Base-by-base conservation (phyloP, 2,797 vertebrate species). In the Galaxias olidus region DNA sequence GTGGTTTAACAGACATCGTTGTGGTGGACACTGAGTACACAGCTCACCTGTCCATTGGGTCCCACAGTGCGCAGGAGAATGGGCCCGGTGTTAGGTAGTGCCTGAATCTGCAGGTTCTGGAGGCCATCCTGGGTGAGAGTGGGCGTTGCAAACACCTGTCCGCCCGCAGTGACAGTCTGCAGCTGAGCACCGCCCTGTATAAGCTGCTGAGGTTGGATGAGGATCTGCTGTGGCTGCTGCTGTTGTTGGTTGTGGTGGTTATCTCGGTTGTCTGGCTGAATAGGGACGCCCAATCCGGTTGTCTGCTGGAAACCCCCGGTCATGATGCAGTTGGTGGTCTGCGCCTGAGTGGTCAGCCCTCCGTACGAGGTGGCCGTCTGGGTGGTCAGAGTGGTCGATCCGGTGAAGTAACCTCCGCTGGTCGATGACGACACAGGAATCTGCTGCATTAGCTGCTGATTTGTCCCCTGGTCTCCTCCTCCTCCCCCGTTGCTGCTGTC, bases 61-160 rank as follows among this genome's bases (percentile, higher is more conserved):
- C 94, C 94, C 30, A 98, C 90, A 0, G 97, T 97, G 68, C 96
- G 95, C 84, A 99, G 92, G 68, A 98, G 89, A 83, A 98, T 95
- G 52, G 96, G 93, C 12, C 94, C 92, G 0, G 95, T 88, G 76
- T 96, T 98, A 62, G 95, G 93, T 80, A 98, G 89, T 11, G 94
- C 84, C 50, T 95, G 94, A 74, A 99, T 90, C 72, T 93, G 95
- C 73, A 98, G 87, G 49, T 96, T 94, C 57, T 99, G 97, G 77
- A 98, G 84, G 57, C 94, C 93, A 61, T 99, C 97, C 71, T 97
- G 96, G 65, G 93, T 92, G 68, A 98, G 93, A 17, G 96, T 93
- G 57, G 97, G 96, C 30, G 96, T 80, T 54, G 95, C 88, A 55
- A 97, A 97, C 12, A 98, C 93, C 74, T 95, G 95, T 54, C 94